These are phyloP conservation scores for Nemurella pictetii DNA, from an alignment of 2,888 invertebrate genomes.

Conservation along the genomic window DNA sequence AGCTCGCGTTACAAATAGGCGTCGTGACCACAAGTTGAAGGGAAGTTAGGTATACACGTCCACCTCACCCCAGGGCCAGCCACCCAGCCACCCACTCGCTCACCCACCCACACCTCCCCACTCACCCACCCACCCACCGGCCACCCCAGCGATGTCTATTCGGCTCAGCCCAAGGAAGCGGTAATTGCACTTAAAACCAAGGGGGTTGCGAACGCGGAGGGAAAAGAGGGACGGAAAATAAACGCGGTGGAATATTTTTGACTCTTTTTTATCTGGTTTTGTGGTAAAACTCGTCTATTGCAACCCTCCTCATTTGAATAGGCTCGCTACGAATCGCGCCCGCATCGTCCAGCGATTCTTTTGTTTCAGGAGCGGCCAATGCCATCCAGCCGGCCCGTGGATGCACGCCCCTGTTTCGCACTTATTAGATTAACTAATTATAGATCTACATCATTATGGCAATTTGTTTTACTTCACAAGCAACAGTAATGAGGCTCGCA, in stretches of 20 bases:
- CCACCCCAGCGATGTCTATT: neutral
- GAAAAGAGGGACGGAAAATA: conserved; percentile 37
- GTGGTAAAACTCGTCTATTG: conserved; percentile 41
- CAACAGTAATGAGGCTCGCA: conserved; percentile 1
- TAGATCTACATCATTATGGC: conserved; percentile 24
- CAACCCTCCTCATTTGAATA: conserved; percentile 40
- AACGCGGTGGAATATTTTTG: conserved; percentile 41
- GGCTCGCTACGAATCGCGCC: conserved; percentile 11
- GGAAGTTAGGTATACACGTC: neutral
- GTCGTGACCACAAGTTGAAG: conserved; percentile 20
- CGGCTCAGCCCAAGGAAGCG: conserved; percentile 38
- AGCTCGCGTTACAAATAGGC: conserved; percentile 30
- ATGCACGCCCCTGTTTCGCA: neutral
- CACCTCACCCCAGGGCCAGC: conserved; percentile 10
- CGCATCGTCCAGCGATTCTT: conserved; percentile 23
- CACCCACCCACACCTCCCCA: neutral
- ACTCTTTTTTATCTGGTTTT: conserved; percentile 42
- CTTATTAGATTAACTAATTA: conserved; percentile 13
- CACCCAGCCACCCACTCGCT: neutral
- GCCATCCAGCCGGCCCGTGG: neutral
- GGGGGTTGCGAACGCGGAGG: conserved; percentile 27
- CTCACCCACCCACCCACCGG: conserved; percentile 6
- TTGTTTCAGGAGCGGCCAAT: conserved; percentile 20
- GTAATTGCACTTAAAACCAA: conserved; percentile 40
- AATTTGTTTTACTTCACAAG: conserved; percentile 25